These are phyloP conservation scores for Druceiella hillmani DNA, from an alignment of 2,888 invertebrate genomes.

Conservation along the genomic window DNA sequence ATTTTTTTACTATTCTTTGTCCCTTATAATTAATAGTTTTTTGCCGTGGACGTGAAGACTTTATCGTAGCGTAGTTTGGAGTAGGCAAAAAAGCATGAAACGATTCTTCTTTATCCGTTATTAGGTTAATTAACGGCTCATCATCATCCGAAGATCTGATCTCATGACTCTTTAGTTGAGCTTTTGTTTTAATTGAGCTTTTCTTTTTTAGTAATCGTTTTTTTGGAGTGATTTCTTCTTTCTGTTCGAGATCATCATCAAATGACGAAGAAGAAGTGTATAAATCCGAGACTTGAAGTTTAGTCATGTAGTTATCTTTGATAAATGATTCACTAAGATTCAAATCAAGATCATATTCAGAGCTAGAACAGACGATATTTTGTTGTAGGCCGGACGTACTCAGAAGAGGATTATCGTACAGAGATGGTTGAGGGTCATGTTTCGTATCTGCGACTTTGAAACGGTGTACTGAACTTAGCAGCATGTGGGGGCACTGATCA, in stretches of 20 bases:
- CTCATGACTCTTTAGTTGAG: conserved; percentile 17
- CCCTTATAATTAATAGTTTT: conserved; percentile 23
- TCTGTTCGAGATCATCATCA: conserved; percentile 20
- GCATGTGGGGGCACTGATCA: conserved; percentile 12
- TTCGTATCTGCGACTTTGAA: conserved; percentile 20
- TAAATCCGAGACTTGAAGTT: conserved; percentile 22
- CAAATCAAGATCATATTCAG: conserved; percentile 23
- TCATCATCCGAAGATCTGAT: conserved; percentile 21
- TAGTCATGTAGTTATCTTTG: conserved; percentile 18
- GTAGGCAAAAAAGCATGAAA: conserved; percentile 25
- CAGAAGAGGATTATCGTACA: conserved; percentile 23
- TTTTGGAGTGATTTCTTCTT: conserved; percentile 21
- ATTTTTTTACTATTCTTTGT: conserved; percentile 23
- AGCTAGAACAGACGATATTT: conserved; percentile 20
- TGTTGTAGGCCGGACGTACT: conserved; percentile 22
- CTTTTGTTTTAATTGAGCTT: too few species aligned
- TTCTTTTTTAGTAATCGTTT: conserved; percentile 16
- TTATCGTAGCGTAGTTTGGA: conserved; percentile 23
- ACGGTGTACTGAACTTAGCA: conserved; percentile 20
- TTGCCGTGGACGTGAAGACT: conserved; percentile 18
- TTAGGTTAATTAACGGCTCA: conserved; percentile 21
- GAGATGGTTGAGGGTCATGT: conserved; percentile 23
- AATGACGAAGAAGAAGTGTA: conserved; percentile 22
- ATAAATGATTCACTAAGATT: conserved; percentile 24
- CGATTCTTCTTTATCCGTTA: conserved; percentile 20